Evolutionary conservation across 2,113 vertebrate species (phyloP), one percentile per base, ranked within the genome.

Genomic region (Saguinus midas): DNA sequence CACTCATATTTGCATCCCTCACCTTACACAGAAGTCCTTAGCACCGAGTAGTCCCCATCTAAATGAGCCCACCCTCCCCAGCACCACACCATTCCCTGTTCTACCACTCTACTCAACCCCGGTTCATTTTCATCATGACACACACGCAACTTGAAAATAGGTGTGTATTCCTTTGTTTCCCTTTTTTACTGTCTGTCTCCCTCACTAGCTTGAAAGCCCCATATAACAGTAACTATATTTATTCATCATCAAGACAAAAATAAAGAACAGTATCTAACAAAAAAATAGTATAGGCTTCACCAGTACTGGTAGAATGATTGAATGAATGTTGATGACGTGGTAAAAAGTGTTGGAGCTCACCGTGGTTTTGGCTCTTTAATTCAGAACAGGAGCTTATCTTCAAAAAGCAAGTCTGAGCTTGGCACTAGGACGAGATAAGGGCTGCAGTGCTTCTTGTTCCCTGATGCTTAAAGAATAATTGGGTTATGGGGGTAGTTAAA

Each of bases 301-400:
- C 82, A 72, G 40, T 70, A 40, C 43, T 52, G 80, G 21, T 8
- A 4, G 45, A 58, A 72, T 73, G 20, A 23, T 61, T 79, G 20
- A 43, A 83, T 73, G 40, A 68, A 86, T 83, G 32, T 25, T 87
- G 55, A 52, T 35, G 25, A 35, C 72, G 12, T 21, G 18, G 13
- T 52, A 27, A 29, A 57, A 87, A 87, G n/a, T 58, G n/a, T 32
- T 94, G 61, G 45, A 45, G 3, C 21, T 87, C 68, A 95, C 48
- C 40, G 2, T 72, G 32, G 9, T 82, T 50, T 83, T 35, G 87
- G 55, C 21, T 17, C 83, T 94, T 87, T 50, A 57, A 88, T 79
- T 94, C 85, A 88, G 70, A 76, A 43, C 48, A 81, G 58, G 25
- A 82, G 21, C 45, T 94, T 73, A 81, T 96, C 90, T 93, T 96